phyloP scores from a whole-genome alignment of 2,888 invertebrate genomes.

The Subacronicta megacephala region DNA sequence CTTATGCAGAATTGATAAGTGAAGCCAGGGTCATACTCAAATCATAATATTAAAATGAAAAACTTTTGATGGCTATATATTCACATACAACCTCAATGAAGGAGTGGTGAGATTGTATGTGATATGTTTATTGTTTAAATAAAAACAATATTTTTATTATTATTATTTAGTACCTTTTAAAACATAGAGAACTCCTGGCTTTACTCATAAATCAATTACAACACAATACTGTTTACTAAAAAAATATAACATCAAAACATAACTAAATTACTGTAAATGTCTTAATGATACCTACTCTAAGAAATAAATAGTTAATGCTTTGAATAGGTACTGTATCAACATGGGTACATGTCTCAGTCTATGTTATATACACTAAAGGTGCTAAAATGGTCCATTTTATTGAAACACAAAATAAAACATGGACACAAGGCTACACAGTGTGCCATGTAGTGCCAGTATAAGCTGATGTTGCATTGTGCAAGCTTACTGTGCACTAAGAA shows the following conservation, averaged over 20 bases:
- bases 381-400: too few relatives aligned
- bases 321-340: slow-evolving; percentile 31
- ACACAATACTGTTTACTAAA: slow-evolving; percentile 13
- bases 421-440: too few relatives aligned
- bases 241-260: slow-evolving; percentile 7
- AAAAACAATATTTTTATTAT: too few relatives aligned
- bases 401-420: too few relatives aligned
- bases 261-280: slow-evolving; percentile 11
- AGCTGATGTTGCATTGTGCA: too few relatives aligned
- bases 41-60: neutral
- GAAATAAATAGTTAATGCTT: slow-evolving; percentile 18
- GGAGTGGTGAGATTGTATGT: neutral
- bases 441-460: too few relatives aligned
- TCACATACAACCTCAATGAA: neutral
- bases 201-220: slow-evolving; percentile 8
- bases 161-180: neutral
- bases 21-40: slow-evolving; percentile 21
- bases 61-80: too few relatives aligned
- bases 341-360: neutral
- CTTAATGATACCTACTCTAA: slow-evolving; percentile 5
- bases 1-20: slow-evolving; percentile 17
- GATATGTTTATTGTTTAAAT: too few relatives aligned
- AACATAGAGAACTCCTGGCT: slow-evolving; percentile 11
- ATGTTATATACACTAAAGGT: too few relatives aligned
- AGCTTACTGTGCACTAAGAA: too few relatives aligned